Conservation (phyloP, 2,888 invertebrate species). For the Steromphala cineraria region DNA sequence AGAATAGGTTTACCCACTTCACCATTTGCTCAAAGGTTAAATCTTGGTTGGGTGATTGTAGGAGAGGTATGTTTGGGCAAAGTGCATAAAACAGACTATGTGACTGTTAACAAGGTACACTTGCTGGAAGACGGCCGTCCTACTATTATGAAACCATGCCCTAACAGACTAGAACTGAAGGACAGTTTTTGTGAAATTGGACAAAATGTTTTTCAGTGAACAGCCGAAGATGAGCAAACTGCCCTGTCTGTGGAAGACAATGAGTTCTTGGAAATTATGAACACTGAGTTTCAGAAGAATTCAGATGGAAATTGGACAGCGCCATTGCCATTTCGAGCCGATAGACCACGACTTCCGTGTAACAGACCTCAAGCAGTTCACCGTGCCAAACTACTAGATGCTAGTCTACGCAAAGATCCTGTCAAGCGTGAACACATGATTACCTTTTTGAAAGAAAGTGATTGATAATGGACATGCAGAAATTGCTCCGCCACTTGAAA, state of each 20-base stretch:
- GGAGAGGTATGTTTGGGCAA: slow-evolving; percentile 40
- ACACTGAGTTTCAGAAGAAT: too few relatives aligned
- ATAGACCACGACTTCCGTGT: slow-evolving; percentile 25
- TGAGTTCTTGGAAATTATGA: too few relatives aligned
- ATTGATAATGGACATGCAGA: slow-evolving; percentile 35
- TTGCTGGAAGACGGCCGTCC: not conserved
- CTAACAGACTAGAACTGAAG: slow-evolving; percentile 17
- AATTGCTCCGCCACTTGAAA: slow-evolving; percentile 27
- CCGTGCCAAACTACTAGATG: slow-evolving; percentile 23
- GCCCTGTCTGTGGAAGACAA: too few relatives aligned
- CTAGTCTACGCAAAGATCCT: slow-evolving; percentile 16
- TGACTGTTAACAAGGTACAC: slow-evolving; percentile 23
- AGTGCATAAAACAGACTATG: slow-evolving; percentile 22
- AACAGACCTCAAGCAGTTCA: slow-evolving; percentile 29
- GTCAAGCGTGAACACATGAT: slow-evolving; percentile 23
- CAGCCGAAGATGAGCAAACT: too few relatives aligned
- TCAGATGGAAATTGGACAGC: slow-evolving; percentile 29
- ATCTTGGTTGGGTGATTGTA: slow-evolving; percentile 35
- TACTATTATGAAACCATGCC: slow-evolving; percentile 13
- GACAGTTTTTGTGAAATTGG: slow-evolving; percentile 21
- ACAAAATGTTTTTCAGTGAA: too few relatives aligned
- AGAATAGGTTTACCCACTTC: slow-evolving; percentile 24
- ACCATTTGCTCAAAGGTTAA: slow-evolving; percentile 32
- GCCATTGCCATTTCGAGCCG: slow-evolving; percentile 29
- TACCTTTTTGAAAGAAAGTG: slow-evolving; percentile 30